Conservation (phyloP, 2,113 vertebrate species). For the Ammospiza caudacuta region DNA sequence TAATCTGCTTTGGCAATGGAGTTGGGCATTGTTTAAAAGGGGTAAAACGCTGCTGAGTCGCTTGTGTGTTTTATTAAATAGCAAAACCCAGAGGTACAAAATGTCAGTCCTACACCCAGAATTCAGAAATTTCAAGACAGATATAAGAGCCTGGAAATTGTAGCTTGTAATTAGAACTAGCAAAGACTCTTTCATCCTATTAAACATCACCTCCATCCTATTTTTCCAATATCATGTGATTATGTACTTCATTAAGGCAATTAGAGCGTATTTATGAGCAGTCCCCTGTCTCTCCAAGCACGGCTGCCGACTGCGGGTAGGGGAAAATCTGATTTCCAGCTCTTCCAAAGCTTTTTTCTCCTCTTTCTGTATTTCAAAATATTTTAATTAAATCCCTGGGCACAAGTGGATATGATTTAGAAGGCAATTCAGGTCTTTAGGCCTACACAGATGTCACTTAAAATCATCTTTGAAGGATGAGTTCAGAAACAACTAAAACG, state of each 20-base stretch:
- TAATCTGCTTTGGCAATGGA: background rate
- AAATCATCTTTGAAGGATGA: constrained; percentile 55
- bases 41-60: background rate
- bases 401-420: constrained; percentile 22
- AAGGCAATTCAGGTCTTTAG: constrained; percentile 47
- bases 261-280: constrained; percentile 49
- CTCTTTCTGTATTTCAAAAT: background rate
- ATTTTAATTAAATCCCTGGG: constrained; percentile 49
- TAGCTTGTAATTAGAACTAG: constrained; percentile 12
- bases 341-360: background rate
- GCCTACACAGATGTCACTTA: constrained; percentile 50
- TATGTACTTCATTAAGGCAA: constrained; percentile 52
- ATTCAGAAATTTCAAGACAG: background rate
- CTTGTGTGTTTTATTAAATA: background rate
- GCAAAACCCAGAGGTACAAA: background rate
- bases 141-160: background rate
- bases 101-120: background rate
- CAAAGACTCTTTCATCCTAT: constrained; percentile 3
- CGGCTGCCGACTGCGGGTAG: background rate
- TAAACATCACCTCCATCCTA: constrained; percentile 15
- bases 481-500: constrained; percentile 48
- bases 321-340: background rate
- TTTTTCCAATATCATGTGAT: constrained; percentile 21
- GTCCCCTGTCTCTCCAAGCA: background rate
- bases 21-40: background rate